Percentiles rank a stretch among this genome's conserved stretches.
phyloP scores from a whole-genome alignment of 1,140 invertebrate genomes.

The Zaprionus africanus region DNA sequence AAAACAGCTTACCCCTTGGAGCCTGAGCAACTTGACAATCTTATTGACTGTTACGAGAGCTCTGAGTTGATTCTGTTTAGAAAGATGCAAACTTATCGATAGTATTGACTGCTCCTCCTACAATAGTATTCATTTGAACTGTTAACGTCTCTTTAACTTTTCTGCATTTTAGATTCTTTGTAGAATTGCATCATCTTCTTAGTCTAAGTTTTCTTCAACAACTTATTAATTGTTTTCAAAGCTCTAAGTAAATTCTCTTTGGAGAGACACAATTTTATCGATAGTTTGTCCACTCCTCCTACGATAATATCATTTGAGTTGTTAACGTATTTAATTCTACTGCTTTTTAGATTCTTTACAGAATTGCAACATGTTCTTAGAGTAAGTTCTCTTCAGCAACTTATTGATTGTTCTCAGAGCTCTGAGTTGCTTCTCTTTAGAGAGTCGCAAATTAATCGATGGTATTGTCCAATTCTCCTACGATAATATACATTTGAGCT shows the following conservation, averaged over 20 bases:
- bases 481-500: no score
- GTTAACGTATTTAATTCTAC: neutral
- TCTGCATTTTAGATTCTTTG: neutral
- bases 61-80: neutral
- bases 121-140: no score
- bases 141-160: neutral
- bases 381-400: slow-evolving; percentile 35
- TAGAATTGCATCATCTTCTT: neutral
- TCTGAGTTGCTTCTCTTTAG: neutral
- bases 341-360: neutral
- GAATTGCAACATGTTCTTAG: neutral
- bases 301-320: no score
- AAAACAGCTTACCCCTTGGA: neutral
- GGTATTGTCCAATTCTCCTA: neutral
- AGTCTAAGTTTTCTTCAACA: slow-evolving; percentile 29
- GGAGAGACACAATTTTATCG: neutral
- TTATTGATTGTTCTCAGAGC: slow-evolving; percentile 12
- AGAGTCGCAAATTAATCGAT: neutral
- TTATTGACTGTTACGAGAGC: slow-evolving; percentile 12
- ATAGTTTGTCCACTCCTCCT: neutral
- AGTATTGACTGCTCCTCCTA: neutral
- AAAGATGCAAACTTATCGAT: neutral
- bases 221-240: slow-evolving; percentile 11
- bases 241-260: neutral
- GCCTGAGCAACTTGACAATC: slow-evolving; percentile 10